Evolutionary conservation across 2,113 vertebrate genomes (phyloP), one percentile per base, ranked within the genome.

Genomic region (Struthidea cinerea): DNA sequence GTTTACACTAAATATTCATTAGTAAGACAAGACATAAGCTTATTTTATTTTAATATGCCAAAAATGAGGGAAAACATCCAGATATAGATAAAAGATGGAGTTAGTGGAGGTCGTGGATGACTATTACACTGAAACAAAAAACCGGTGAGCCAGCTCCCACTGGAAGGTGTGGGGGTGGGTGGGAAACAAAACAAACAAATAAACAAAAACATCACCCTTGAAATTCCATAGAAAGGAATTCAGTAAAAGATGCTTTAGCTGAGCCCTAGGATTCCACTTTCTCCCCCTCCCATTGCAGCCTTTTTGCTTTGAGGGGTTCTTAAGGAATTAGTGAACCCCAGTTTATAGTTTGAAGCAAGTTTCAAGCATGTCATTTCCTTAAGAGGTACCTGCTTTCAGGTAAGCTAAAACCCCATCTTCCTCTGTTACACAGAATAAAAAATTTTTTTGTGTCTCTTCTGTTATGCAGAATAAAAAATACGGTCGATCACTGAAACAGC

Each of bases 1-100:
- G 94, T 96, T 97, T 96, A 97, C 93, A 91, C 89, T 96, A 95
- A 94, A 95, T 84, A 94, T 53, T 95, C 94, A 93, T 95, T 93
- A 97, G 84, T 87, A 89, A 94, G 84, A 79, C 53, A 87, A 91
- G 84, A 89, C 87, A 57, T 53, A 83, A 87, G 94, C 85, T 94
- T 76, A 74, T 93, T 92, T 92, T 87, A 89, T 69, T 80, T 94
- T 91, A 84, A 42, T 87, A 79, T 76, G 89, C 91, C 93, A 91
- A 94, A 89, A 91, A 10, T 2, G 5, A 93, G 49, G 44, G 74
- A 82, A 95, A 94, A 69, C 74, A 91, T 84, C n/a, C 81, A 94
- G 81, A 84, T 30, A 87, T 0, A 63, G 53, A 89, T 16, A 87
- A 79, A 81, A 84, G 28, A 84, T 18, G n/a, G 37, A 93, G 79